A percentile compares a stretch with the other conserved stretches of the same genome.
Conservation (phyloP, 2,113 vertebrate genomes). For the Psephotus haematonotus region DNA sequence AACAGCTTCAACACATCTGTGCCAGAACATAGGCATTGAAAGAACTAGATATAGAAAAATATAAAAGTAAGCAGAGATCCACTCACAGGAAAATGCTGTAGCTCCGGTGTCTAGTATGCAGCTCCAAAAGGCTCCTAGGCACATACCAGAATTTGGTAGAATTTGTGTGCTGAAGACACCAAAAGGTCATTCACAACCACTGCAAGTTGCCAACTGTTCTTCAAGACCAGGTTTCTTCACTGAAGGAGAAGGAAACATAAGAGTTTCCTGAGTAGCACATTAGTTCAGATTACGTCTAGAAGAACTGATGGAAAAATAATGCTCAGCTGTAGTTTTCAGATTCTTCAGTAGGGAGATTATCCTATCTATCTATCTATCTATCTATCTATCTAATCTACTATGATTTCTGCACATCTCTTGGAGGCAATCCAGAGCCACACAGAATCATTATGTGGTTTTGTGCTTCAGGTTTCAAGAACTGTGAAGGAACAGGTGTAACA, state of each 20-base stretch:
- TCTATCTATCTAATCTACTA: no score
- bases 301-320: not conserved
- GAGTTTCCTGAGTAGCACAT: not conserved
- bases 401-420: not conserved
- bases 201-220: not conserved
- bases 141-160: not conserved
- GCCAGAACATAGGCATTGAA: not conserved
- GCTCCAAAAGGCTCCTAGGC: not conserved
- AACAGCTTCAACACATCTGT: not conserved
- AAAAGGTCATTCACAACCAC: not conserved
- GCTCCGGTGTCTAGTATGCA: not conserved
- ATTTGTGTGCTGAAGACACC: not conserved
- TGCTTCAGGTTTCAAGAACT: not conserved
- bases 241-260: not conserved
- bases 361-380: not conserved
- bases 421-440: not conserved
- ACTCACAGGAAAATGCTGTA: not conserved
- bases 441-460: not conserved
- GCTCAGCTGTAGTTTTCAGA: not conserved
- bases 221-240: not conserved
- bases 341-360: not conserved
- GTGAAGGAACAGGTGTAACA: not conserved
- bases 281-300: not conserved
- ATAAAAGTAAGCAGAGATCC: not conserved
- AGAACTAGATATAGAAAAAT: not conserved